Evolutionary conservation across 2,113 vertebrate genomes (phyloP), one percentile per base, ranked within the genome.

Genomic region (Columbina picui): DNA sequence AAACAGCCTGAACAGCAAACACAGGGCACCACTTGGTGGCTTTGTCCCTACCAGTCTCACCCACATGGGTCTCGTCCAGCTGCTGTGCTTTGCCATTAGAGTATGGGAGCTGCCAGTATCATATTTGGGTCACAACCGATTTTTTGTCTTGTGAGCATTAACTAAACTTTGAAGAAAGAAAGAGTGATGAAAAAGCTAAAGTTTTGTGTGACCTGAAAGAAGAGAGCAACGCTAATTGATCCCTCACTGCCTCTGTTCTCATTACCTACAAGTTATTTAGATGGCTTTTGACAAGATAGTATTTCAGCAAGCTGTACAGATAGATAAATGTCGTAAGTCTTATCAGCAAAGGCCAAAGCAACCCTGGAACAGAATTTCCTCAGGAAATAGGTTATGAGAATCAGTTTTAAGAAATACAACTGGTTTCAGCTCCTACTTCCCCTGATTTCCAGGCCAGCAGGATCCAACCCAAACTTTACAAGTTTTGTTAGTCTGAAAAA

Each of bases 1-100:
- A 19, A 71, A 45, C 32, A 50, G 43, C 26, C 43, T 43, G 32
- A 76, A 27, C 3, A 21, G 32, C 59, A 52, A 49, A 34, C 10
- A 32, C 0, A 0, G 0, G 1, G n/a, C 32, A 52, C 30, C 63
- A 18, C 39, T 27, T 29, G 29, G 41, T 15, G 38, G 43, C 34
- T 80, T 50, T 10, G 4, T 59, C 23, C 38, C 34, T 47, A 38
- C 34, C 36, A 21, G 36, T 26, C 34, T 56, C 43, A 7, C 16
- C 68, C 38, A 55, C 2, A 11, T 3, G 7, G 45, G 29, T 9
- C 32, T 63, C 38, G 39, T 71, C 9, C 26, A 60, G 14, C 32
- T 45, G 34, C 32, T 18, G 36, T 26, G 49, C 53, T 20, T 26
- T 43, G 32, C 21, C 32, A 22, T 21, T 30, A 43, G 23, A 34